Percentiles rank a stretch among this genome's conserved stretches.
Conservation (phyloP, 53 echinoderm and acorn worm genomes). For the Crossaster papposus region DNA sequence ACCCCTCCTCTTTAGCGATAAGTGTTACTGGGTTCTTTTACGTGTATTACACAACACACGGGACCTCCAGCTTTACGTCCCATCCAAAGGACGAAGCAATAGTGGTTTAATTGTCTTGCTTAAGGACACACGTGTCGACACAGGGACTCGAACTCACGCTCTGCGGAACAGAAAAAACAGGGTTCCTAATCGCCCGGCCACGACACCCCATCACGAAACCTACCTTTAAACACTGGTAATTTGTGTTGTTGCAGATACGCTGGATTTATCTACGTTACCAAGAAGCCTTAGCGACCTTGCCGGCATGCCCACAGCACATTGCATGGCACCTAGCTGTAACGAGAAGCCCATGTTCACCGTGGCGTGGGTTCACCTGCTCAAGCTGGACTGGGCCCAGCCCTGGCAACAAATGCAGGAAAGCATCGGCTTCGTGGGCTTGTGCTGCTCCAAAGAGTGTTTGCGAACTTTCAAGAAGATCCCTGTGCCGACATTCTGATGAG, state of each 20-base stretch:
- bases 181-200: too few relatives aligned
- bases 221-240: neutral
- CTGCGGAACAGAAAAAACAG: too few relatives aligned
- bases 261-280: constrained; percentile 65
- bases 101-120: too few relatives aligned
- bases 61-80: too few relatives aligned
- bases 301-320: constrained; percentile 63
- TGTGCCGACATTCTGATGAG: constrained; percentile 61
- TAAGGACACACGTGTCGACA: too few relatives aligned
- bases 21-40: too few relatives aligned
- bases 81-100: too few relatives aligned
- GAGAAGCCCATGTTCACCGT: constrained; percentile 70
- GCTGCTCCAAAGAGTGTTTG: constrained; percentile 73
- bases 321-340: constrained; percentile 71
- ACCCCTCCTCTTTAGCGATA: too few relatives aligned
- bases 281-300: constrained; percentile 57
- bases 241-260: constrained; percentile 32
- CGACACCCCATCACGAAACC: too few relatives aligned
- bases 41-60: too few relatives aligned
- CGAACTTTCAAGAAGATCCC: constrained; percentile 71
- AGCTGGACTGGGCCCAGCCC: constrained; percentile 70
- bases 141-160: too few relatives aligned
- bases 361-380: constrained; percentile 73
- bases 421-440: constrained; percentile 67
- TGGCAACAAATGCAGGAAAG: constrained; percentile 53